phyloP scores from a whole-genome alignment of 1,140 invertebrate species.

The Trichomalopsis sarcophagae region DNA sequence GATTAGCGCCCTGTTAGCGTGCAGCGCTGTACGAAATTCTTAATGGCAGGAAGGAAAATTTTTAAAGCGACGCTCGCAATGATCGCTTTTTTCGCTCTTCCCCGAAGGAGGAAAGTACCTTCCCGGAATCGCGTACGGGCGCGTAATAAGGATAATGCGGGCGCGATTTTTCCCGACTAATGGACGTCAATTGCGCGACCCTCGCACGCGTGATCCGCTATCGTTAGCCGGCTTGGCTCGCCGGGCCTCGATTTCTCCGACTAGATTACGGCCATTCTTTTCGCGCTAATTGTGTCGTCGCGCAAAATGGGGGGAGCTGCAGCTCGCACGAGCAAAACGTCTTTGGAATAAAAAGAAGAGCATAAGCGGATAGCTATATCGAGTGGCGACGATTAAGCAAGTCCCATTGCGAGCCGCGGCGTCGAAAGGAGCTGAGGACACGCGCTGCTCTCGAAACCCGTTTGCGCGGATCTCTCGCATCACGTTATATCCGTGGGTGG shows the following conservation, averaged over 20 bases:
- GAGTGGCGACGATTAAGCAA: neutral
- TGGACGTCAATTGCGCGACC: neutral
- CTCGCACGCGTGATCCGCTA: neutral
- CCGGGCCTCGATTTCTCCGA: too few relatives aligned
- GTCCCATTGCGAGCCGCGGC: neutral
- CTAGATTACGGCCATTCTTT: too few relatives aligned
- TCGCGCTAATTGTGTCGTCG: too few relatives aligned
- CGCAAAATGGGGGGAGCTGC: too few relatives aligned
- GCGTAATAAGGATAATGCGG: neutral
- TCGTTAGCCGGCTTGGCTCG: too few relatives aligned
- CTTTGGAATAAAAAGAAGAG: neutral
- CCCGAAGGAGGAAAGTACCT: neutral
- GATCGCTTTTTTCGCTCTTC: neutral
- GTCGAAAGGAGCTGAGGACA: slow-evolving; percentile 2
- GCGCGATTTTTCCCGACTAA: slow-evolving; percentile 17
- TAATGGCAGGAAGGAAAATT: neutral
- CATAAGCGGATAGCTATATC: neutral
- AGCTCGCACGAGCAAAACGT: too few relatives aligned
- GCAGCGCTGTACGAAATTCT: too few relatives aligned
- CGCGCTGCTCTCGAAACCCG: neutral
- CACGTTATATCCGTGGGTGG: neutral
- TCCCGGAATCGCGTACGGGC: neutral
- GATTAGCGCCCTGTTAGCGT: too few relatives aligned
- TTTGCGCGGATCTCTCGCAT: neutral
- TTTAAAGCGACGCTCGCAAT: neutral